Percentiles rank a stretch among this genome's conserved stretches.
phyloP scores from a whole-genome alignment of 2,113 vertebrate genomes.

The Nicator chloris region DNA sequence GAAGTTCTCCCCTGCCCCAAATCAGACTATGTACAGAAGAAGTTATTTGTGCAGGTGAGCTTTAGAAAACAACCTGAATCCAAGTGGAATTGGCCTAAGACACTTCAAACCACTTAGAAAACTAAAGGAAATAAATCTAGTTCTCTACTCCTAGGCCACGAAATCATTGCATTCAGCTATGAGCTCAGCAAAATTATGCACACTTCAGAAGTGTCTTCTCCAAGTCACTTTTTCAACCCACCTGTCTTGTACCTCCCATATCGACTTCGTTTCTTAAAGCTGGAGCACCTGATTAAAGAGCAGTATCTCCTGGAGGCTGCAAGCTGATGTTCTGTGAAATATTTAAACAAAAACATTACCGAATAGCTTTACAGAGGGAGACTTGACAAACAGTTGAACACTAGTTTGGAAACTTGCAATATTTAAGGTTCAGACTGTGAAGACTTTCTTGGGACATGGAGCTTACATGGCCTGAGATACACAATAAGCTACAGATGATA shows the following conservation, averaged over 20 bases:
- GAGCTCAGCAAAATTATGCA: not conserved
- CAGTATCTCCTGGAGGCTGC: slow-evolving; percentile 44
- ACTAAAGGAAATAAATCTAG: not conserved
- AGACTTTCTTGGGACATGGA: not conserved
- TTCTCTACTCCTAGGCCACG: not conserved
- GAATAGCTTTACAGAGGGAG: not conserved
- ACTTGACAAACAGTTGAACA: not conserved
- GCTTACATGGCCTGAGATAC: not conserved
- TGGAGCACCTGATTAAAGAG: slow-evolving; percentile 31
- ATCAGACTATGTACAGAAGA: not conserved
- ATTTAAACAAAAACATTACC: not conserved
- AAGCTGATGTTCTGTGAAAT: slow-evolving; percentile 66
- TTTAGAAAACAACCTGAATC: not conserved
- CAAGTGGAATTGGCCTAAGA: not conserved
- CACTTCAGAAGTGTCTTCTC: not conserved
- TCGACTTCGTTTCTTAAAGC: slow-evolving; percentile 73
- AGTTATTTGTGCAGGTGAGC: not conserved
- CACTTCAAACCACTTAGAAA: not conserved
- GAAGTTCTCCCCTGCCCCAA: not conserved
- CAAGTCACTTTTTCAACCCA: slow-evolving; percentile 30
- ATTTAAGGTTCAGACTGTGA: not conserved
- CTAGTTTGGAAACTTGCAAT: not conserved
- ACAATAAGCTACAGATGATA: not conserved
- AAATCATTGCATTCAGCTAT: not conserved
- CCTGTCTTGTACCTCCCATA: slow-evolving; percentile 69